Evolutionary conservation across 1,140 invertebrate genomes (phyloP), one percentile per base, ranked within the genome.

Genomic region (Drosophila seguyi): DNA sequence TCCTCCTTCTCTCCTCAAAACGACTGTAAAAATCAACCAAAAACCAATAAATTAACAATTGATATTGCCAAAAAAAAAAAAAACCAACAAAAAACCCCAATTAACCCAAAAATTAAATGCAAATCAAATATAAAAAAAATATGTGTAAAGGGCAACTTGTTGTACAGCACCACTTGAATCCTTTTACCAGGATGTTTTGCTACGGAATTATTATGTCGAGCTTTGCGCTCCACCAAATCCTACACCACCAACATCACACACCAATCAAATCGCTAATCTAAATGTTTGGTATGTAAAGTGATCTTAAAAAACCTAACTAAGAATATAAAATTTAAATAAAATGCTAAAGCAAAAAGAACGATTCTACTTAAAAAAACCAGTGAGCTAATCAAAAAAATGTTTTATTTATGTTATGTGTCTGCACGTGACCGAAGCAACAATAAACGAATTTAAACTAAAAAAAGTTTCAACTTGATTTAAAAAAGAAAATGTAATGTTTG

Each of bases 141-240:
- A 88, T 84, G 84, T 84, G 81, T 90, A 88, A 88, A 91, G 87
- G 87, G 83, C 84, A 84, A 91, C 90, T 88, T 91, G 88, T 91
- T 91, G 87, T 91, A 91, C 80, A 90, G 84, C 87, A 91, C 88
- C 87, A 91, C 90, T 91, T 91, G 88, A 91, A 91, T 91, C 90
- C 85, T 91, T 91, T 84, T 90, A 88, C 88, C 88, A 91, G 88
- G 88, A 88, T 88, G 81, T 85, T 79, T 91, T 90, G 85, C 88
- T 88, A 90, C 83, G 88, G 88, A 91, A 91, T 88, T 90, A 90
- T 90, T 90, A 85, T 90, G 86, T 90, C 74, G 85, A 90, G 85
- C 85, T 90, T 79, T 56, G 86, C 81, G 81, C 85, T 90, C 85
- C 86, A 90, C 72, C 84, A 87, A 88, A 90, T 90, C 81, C 84